Evolutionary conservation across 1,140 invertebrate genomes (phyloP), one percentile per base, ranked within the genome.

Genomic region (Euglossa dilemma): DNA sequence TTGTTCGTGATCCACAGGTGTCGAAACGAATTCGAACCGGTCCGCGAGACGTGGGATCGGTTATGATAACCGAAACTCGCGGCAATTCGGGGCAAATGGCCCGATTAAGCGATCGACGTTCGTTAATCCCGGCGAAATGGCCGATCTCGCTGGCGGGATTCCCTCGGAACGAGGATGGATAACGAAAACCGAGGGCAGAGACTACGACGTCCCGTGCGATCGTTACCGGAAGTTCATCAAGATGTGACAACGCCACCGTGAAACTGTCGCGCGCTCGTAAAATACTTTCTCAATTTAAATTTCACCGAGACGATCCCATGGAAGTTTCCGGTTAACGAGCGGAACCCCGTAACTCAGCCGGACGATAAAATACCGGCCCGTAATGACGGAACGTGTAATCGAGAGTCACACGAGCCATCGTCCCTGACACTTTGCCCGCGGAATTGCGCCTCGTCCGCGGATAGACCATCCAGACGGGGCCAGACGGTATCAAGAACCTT

Each of bases 261-360:
- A 94, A 94, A 93, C 92, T 93, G 91, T 89, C 72, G 84, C 76
- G 80, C 89, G 91, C 90, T 94, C 94, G 94, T 94, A 94, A 94
- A 94, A 94, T 94, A 94, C 93, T 94, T 94, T 94, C 93, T 90
- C 94, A 94, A 94, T 94, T 94, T 94, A 94, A 94, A 94, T 94
- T 94, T 93, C 86, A 94, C 90, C 91, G 89, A 89, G 90, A 93
- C 86, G 89, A 91, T 88, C 87, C 87, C 86, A 70, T 83, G 86
- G 85, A 93, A 93, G 86, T 93, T 92, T 90, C 78, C 87, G 91
- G 90, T 94, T 94, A 94, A 94, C 93, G 93, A 94, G 93, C 93
- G 92, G 89, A 93, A 94, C 93, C 91, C 89, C 90, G 88, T 92
- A 92, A 93, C 92, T 91, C 85, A 87, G 87, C 80, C 77, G 63